Conservation (phyloP, 1,140 invertebrate species). For the Hylaeus anthracinus region DNA sequence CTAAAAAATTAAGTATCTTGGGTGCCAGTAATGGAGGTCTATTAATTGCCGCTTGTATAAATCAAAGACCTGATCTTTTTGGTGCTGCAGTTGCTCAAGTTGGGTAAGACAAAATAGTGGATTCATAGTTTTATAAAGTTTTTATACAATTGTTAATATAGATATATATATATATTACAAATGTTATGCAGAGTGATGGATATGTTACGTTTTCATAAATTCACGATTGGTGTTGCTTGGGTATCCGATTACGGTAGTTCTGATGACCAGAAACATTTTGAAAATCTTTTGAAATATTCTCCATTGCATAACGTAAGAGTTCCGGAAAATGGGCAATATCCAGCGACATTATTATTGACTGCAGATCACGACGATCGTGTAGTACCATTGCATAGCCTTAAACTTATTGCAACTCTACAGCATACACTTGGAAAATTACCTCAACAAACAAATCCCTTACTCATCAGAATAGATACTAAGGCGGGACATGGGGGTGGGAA, state of each 20-base stretch:
- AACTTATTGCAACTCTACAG: conserved; percentile 96
- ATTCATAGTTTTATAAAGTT: background rate
- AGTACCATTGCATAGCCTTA: conserved; percentile 96
- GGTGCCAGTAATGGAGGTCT: conserved; percentile 98
- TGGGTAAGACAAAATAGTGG: conserved; percentile 85
- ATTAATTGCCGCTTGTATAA: conserved; percentile 94
- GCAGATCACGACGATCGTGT: conserved; percentile 99
- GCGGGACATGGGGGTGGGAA: conserved; percentile 98
- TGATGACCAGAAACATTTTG: conserved; percentile 93
- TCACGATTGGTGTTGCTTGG: conserved; percentile 99
- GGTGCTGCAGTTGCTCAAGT: conserved; percentile 95
- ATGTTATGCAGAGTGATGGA: conserved; percentile 92
- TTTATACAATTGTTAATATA: background rate
- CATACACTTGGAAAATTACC: conserved; percentile 84
- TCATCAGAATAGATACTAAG: conserved; percentile 96
- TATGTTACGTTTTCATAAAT: conserved; percentile 98
- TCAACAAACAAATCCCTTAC: conserved; percentile 91
- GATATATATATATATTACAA: background rate
- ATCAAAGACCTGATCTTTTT: conserved; percentile 97
- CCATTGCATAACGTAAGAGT: conserved; percentile 95
- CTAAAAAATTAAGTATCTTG: conserved; percentile 91
- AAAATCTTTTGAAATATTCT: conserved; percentile 95
- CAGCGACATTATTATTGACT: conserved; percentile 93
- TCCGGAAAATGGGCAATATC: conserved; percentile 90
- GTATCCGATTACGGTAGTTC: conserved; percentile 97